Evolutionary conservation across 2,113 vertebrate species (phyloP), one percentile per base, ranked within the genome.

Genomic region (Myotis yumanensis): DNA sequence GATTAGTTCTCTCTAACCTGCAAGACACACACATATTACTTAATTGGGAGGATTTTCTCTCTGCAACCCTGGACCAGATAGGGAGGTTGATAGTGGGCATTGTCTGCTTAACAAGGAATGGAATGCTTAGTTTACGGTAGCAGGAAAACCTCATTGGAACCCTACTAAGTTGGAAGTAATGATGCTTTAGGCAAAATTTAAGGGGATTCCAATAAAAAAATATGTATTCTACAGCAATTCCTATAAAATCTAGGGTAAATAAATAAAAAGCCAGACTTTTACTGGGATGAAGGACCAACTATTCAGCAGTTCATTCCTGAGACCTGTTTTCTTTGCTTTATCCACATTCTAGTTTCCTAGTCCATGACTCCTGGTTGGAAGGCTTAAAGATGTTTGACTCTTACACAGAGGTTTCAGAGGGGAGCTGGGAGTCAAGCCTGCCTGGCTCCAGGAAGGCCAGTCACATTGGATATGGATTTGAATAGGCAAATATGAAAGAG

Each of bases 161-260:
- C 76, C 51, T 51, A 5, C 14, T 75, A 76, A 73, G 11, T 46
- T 73, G 25, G 11, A 93, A 72, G 30, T 23, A 62, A 79, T 46
- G 6, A 62, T 46, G 46, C 90, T 18, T 54, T 28, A 90, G 48
- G 23, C 46, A 66, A 72, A 43, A 69, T 68, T 90, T n/a, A 81
- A 79, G 25, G 16, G 68, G 23, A 84, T 68, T 51, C 40, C 66
- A 76, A 14, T 76, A 81, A 90, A 88, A 88, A n/a, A 84, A 11
- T 73, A 84, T 40, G 83, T 62, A 88, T 77, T 85, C 51, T 35
- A 57, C 8, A 72, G n/a, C 12, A 66, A 3, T 48, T n/a, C 52
- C 25, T 48, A 14, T 85, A 35, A 86, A 88, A 82, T 87, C 69
- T 90, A 96, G n/a, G 72, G n/a, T 12, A 88, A 72, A 22, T 76